Evolutionary conservation across 2,797 vertebrate genomes (phyloP).

Genomic region (Thripadectes ignobilis): DNA sequence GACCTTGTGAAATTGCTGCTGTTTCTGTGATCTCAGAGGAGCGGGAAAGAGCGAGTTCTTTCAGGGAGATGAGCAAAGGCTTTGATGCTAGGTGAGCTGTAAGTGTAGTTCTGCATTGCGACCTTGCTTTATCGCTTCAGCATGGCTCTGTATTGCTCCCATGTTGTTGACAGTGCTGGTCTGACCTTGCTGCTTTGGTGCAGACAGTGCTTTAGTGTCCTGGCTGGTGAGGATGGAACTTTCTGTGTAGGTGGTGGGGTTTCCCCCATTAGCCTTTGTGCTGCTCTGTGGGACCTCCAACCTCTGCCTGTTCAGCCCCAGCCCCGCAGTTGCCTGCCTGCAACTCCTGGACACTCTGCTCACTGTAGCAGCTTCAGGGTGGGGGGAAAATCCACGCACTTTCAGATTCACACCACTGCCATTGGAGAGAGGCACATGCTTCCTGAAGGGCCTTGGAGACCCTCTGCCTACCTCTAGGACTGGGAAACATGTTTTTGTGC

Average conservation of each 20-base stretch:
- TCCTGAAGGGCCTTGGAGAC: not conserved
- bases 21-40: not conserved
- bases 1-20: not conserved
- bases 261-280: not conserved
- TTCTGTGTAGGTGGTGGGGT: fast-evolving
- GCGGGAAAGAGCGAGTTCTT: not conserved
- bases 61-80: not conserved
- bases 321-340: not conserved
- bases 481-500: not conserved
- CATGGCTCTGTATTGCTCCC: not conserved
- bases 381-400: not conserved
- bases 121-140: not conserved
- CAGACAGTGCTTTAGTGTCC: not conserved
- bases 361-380: not conserved
- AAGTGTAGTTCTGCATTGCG: not conserved
- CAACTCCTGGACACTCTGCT: not conserved
- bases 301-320: not conserved
- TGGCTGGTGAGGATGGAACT: not conserved
- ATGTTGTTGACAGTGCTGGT: fast-evolving
- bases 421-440: fast-evolving
- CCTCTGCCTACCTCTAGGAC: not conserved
- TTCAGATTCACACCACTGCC: not conserved
- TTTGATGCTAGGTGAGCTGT: not conserved
- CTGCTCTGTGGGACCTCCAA: not conserved
- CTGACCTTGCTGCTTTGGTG: not conserved